Conservation (phyloP, 2,888 invertebrate genomes). For the Caenorhabditis imperialis region DNA sequence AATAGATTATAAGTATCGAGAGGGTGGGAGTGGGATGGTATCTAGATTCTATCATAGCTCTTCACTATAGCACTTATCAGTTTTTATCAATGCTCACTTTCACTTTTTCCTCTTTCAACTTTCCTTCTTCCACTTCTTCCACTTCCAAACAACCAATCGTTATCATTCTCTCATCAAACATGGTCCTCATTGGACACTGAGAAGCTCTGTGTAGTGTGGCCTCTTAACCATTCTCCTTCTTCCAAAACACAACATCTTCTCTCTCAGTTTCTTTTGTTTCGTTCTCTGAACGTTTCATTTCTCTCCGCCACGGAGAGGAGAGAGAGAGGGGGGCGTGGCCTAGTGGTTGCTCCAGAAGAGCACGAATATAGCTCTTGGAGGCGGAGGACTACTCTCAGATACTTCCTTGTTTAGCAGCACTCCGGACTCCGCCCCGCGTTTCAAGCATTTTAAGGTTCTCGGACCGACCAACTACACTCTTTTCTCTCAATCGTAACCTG, state of each 20-base stretch:
- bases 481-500: too few species aligned
- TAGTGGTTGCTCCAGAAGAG: slow-evolving; percentile 22
- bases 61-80: too few species aligned
- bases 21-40: slow-evolving; percentile 2
- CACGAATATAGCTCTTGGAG: slow-evolving; percentile 43
- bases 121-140: too few species aligned
- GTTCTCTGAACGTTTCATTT: slow-evolving; percentile 46
- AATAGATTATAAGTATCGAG: slow-evolving; percentile 19
- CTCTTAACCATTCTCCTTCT: slow-evolving; percentile 19
- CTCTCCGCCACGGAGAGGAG: background rate
- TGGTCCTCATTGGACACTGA: too few species aligned
- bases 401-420: slow-evolving; percentile 54
- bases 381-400: slow-evolving; percentile 39
- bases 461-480: too few species aligned
- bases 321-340: slow-evolving; percentile 31
- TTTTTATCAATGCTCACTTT: background rate
- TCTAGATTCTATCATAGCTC: slow-evolving; percentile 3
- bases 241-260: background rate
- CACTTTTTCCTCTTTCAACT: too few species aligned
- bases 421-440: slow-evolving; percentile 49
- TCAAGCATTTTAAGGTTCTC: too few species aligned
- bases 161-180: too few species aligned
- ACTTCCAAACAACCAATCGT: too few species aligned
- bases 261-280: slow-evolving; percentile 24
- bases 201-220: slow-evolving; percentile 50